Percentiles rank a stretch among this genome's conserved stretches.
Conservation (phyloP, 37 sponge, comb jelly and placozoan species). For the Theonella swinhoei region DNA sequence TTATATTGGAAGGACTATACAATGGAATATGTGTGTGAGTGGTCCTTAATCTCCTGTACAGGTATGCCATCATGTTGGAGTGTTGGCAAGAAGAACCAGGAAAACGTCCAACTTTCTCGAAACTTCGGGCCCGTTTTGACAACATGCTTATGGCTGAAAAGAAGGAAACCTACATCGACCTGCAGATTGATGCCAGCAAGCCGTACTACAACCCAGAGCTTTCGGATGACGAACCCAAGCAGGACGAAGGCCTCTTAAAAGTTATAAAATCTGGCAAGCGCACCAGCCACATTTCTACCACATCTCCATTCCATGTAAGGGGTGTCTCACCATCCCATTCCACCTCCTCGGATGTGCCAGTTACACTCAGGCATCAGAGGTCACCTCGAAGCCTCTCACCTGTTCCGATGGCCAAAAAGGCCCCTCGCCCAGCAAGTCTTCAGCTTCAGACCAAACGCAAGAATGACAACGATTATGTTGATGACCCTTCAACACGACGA, state of each 20-base stretch:
- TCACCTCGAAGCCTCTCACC: not conserved
- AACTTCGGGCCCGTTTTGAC: conserved; percentile 25
- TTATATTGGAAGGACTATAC: too few relatives aligned
- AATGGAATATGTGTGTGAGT: not conserved
- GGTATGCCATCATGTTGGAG: conserved; percentile 49
- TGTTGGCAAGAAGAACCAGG: conserved; percentile 30
- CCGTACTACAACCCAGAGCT: conserved; percentile 26
- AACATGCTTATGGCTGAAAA: conserved; percentile 11
- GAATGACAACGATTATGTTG: not conserved
- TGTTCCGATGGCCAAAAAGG: not conserved
- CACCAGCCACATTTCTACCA: not conserved
- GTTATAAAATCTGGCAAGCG: not conserved
- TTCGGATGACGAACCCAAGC: not conserved
- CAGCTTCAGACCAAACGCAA: not conserved
- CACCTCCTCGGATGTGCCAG: not conserved
- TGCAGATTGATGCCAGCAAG: conserved; percentile 38
- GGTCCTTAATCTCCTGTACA: not conserved
- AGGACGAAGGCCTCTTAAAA: not conserved
- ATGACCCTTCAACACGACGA: not conserved
- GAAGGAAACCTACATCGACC: conserved; percentile 32
- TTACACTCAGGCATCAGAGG: not conserved
- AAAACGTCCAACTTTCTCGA: conserved; percentile 43
- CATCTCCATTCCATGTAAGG: not conserved
- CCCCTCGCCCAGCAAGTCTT: not conserved
- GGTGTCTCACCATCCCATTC: not conserved